phyloP scores from a whole-genome alignment of 2,888 invertebrate genomes.

The Fragum sueziense region DNA sequence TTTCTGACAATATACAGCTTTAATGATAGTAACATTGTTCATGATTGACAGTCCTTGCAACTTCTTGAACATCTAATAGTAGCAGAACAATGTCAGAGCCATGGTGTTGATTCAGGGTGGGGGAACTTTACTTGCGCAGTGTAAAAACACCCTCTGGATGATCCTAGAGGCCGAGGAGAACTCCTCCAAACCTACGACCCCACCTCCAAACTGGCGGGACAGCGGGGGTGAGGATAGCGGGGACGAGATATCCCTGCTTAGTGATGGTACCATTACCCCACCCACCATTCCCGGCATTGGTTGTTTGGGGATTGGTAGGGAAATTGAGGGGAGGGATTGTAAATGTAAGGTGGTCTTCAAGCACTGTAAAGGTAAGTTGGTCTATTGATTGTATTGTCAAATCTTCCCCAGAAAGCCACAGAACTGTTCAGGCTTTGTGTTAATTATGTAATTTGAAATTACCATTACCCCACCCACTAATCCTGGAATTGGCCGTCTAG shows the following conservation, averaged over 20 bases:
- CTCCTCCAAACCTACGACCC: constrained; percentile 52
- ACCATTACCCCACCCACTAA: constrained; percentile 43
- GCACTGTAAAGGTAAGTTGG: constrained; percentile 62
- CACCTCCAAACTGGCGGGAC: constrained; percentile 27
- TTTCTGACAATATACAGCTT: too few relatives aligned
- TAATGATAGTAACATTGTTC: too few relatives aligned
- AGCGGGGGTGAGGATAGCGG: constrained; percentile 26
- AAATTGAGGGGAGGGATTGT: constrained; percentile 54
- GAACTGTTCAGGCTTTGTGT: neutral
- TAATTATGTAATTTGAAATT: too few relatives aligned
- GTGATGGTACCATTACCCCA: constrained; percentile 42
- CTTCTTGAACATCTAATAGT: neutral
- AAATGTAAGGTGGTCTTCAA: constrained; percentile 65
- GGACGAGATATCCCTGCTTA: constrained; percentile 13
- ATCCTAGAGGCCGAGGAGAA: constrained; percentile 59
- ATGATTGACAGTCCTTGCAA: too few relatives aligned
- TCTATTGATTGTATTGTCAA: neutral
- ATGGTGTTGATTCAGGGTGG: constrained; percentile 60
- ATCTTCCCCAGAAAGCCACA: neutral
- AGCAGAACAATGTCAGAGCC: neutral
- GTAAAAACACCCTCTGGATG: constrained; percentile 62
- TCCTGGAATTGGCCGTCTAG: constrained; percentile 52
- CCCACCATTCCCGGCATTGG: constrained; percentile 50
- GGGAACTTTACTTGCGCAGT: constrained; percentile 50
- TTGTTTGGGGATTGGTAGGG: constrained; percentile 46